These are phyloP conservation scores for Spermophilus dauricus DNA, from an alignment of 2,113 vertebrate genomes.

Conservation along the genomic window DNA sequence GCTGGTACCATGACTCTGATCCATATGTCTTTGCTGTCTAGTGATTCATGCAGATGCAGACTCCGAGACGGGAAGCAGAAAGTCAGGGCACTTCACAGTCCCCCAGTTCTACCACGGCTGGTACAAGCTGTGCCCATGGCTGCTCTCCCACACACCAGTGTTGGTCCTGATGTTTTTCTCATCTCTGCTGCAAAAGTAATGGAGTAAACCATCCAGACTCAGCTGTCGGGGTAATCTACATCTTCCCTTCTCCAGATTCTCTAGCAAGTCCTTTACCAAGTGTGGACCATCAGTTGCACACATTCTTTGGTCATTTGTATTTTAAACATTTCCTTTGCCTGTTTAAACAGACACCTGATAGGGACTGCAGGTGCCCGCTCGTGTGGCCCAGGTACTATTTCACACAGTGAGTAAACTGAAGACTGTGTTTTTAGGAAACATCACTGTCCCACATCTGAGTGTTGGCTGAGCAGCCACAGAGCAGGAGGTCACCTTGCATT, in stretches of 20 bases:
- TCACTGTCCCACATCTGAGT: not conserved
- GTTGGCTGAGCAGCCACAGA: accelerated
- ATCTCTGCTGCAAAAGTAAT: not conserved
- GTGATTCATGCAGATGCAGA: not conserved
- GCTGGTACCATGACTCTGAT: not conserved
- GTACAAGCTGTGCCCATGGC: not conserved
- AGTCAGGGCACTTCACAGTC: not conserved
- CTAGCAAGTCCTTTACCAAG: not conserved
- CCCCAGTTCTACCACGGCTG: not conserved
- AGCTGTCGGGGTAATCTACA: too few relatives aligned
- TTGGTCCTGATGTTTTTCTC: not conserved
- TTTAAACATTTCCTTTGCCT: not conserved
- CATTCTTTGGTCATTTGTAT: not conserved
- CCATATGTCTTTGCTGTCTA: not conserved
- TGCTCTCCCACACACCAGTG: accelerated
- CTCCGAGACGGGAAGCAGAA: not conserved
- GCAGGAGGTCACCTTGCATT: accelerated
- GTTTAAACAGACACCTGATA: not conserved
- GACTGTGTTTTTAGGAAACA: not conserved
- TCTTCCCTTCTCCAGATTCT: not conserved
- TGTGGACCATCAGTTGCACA: not conserved
- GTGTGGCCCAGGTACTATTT: not conserved
- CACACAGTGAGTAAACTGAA: not conserved
- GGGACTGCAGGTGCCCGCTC: not conserved
- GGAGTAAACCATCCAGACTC: not conserved